Conservation (phyloP, 2,888 invertebrate genomes). For the Gortyna flavago region DNA sequence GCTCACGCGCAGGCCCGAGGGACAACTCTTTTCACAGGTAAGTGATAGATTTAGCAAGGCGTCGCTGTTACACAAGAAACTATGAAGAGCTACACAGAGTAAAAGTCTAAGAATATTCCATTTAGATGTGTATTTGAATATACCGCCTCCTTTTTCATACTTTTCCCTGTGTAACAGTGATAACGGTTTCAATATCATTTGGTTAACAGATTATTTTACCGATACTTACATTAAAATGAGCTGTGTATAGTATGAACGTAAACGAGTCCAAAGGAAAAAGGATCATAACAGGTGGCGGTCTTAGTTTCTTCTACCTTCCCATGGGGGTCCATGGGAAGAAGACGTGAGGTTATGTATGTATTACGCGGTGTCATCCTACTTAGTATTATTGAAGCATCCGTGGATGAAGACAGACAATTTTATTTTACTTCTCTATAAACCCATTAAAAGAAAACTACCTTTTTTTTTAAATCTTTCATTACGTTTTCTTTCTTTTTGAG, state of each 20-base stretch:
- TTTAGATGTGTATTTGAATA: not conserved
- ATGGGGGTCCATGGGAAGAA: not conserved
- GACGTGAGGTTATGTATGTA: not conserved
- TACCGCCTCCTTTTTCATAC: not conserved
- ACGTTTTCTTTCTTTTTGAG: not conserved
- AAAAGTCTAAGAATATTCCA: not conserved
- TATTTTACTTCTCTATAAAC: not conserved
- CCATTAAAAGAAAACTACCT: no score
- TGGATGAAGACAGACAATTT: not conserved
- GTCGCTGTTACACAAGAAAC: not conserved
- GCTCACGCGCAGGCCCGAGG: conserved; percentile 93
- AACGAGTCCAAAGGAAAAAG: not conserved
- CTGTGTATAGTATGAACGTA: not conserved
- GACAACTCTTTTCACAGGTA: conserved; percentile 97
- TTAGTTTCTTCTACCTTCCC: not conserved
- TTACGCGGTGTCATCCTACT: not conserved
- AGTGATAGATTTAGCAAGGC: conserved; percentile 75
- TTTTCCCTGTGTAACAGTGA: not conserved
- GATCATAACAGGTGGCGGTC: not conserved
- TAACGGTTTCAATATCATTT: not conserved
- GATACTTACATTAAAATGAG: not conserved
- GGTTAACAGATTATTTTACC: not conserved
- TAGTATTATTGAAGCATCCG: not conserved
- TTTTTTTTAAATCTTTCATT: no score
- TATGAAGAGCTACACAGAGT: not conserved